phyloP scores from a whole-genome alignment of 2,113 vertebrate genomes.

The Propithecus coquereli region DNA sequence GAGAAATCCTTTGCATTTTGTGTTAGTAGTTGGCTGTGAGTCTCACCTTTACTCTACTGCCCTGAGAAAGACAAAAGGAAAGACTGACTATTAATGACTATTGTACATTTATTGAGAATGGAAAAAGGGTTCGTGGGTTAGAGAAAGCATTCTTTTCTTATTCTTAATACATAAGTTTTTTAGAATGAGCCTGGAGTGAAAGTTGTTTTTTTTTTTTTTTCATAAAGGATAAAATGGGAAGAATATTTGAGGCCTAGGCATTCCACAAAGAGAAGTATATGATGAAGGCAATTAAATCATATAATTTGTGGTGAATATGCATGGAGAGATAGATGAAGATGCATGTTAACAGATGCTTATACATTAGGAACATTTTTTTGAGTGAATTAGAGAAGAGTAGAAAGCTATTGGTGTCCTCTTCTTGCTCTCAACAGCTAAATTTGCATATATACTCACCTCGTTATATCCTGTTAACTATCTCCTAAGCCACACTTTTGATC shows the following conservation, averaged over 20 bases:
- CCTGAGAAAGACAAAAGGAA: neutral
- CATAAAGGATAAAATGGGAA: slow-evolving; percentile 32
- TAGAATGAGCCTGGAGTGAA: slow-evolving; percentile 34
- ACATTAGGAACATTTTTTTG: neutral
- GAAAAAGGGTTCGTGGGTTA: neutral
- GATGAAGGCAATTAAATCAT: neutral
- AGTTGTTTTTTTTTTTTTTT: slow-evolving; percentile 40
- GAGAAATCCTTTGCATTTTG: neutral
- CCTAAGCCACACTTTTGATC: slow-evolving; percentile 62
- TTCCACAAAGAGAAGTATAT: slow-evolving; percentile 18
- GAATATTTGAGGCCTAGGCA: slow-evolving; percentile 1
- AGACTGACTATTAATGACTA: neutral
- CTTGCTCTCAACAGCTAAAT: slow-evolving; percentile 36
- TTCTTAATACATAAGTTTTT: neutral
- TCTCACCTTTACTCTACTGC: neutral
- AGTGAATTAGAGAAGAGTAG: slow-evolving; percentile 32
- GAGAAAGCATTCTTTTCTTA: slow-evolving; percentile 13
- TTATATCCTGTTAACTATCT: slow-evolving; percentile 71
- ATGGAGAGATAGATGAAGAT: slow-evolving; percentile 47
- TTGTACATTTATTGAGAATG: neutral
- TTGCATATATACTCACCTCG: slow-evolving; percentile 71
- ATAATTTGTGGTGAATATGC: slow-evolving; percentile 12
- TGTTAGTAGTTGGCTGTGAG: neutral
- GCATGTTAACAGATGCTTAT: slow-evolving; percentile 48
- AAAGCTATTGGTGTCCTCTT: slow-evolving; percentile 18